Evolutionary conservation across 2,797 vertebrate species (phyloP), one percentile per base, ranked within the genome.

Genomic region (Heliangelus exortis): DNA sequence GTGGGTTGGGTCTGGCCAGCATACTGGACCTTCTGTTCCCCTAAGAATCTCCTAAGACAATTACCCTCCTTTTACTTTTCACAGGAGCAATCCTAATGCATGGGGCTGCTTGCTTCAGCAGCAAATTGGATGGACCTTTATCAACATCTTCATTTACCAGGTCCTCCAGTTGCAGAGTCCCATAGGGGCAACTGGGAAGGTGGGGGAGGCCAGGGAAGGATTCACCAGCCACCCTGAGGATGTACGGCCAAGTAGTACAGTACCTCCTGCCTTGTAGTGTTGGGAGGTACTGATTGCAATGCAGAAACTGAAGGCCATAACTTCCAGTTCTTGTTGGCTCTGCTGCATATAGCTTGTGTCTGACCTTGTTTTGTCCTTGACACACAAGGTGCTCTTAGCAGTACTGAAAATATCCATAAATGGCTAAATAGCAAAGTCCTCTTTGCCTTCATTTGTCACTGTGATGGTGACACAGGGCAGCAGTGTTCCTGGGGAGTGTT

Each of bases 221-320:
- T 41, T 41, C 39, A 41, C 13, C 39, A 41, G 39, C 13, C 39
- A 41, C 39, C 39, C 13, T 41, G 39, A 41, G 39, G 39, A 13
- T 41, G 23, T 53, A 7, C 33, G 12, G 50, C 71, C 0, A 1
- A 2, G 2, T 39, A 25, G 28, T 13, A 4, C 54, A 41, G 36
- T 2, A 7, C 43, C 15, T 87, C 17, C 22, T 16, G 53, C 43
- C 9, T 1, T 9, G 28, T 22, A 2, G 9, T 12, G 18, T 0
- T 0, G 36, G 55, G 28, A 54, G 33, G 12, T 61, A 7, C 28
- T 54, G 26, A 84, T 9, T 25, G 31, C 0, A 0, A 15, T 48
- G n/a, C 55, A 73, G 59, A 76, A 55, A 33, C 45, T 31, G 31
- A 79, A 62, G 63, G 73, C 59, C 29, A 67, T 26, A n/a, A 22